Evolutionary conservation across 2,113 vertebrate species (phyloP), one percentile per base, ranked within the genome.

Genomic region (Serilophus lunatus): DNA sequence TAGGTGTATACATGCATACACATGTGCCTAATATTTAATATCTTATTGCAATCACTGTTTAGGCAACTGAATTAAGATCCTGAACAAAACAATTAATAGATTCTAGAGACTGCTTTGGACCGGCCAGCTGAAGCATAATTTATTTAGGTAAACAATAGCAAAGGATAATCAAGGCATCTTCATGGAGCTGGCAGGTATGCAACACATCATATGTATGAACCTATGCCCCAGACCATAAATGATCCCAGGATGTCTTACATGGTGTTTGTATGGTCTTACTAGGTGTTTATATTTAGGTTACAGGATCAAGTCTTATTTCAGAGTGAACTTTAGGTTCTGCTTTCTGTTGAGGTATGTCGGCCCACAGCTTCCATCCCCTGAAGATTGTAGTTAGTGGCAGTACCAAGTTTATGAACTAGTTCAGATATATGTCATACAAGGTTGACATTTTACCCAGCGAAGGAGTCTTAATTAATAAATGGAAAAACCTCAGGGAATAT

Each of bases 391-490:
- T 40, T 44, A 35, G 36, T 38, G 44, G 15, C 33, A 49, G 64
- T 12, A 35, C 5, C 7, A 36, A 68, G 4, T 26, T 24, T 53
- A 5, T 0, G 1, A 16, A 25, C 12, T 59, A 72, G 16, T 53
- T 57, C 47, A 40, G 28, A 4, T 49, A 24, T 7, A 13, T 3
- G 42, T 15, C 15, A 35, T 25, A 29, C 3, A 45, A 63, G 16
- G 6, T 6, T 54, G 28, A 72, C 6, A 3, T 19, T 5, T 54
- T 54, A 44, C 4, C 7, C 19, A n/a, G n/a, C n/a, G n/a, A n/a
- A n/a, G n/a, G n/a, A n/a, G n/a, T n/a, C n/a, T n/a, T n/a, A n/a
- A n/a, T n/a, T n/a, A n/a, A n/a, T n/a, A n/a, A 70, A 51, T 33
- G 4, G 35, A 82, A 66, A 77, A 71, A 8, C 19, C 14, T 45